Base-by-base conservation (phyloP, 2,113 vertebrate species). In the Xyrauchen texanus region DNA sequence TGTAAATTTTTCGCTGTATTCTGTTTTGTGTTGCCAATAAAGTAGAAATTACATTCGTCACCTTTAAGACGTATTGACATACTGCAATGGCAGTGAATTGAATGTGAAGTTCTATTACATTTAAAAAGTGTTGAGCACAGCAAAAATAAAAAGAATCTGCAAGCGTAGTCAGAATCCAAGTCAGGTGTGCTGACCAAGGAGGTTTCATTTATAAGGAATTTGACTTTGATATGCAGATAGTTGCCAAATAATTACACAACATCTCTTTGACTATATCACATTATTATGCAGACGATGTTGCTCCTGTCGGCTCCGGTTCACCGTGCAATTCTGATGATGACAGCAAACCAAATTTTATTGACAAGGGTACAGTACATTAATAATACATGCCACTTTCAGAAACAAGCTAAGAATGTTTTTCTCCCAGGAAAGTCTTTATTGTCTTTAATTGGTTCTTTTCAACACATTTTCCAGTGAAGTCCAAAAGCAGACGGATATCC, bases 401-500 rank as follows among this genome's bases (percentile, higher is more conserved):
- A 9, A 10, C 68, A 10, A 16, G 53, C 53, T 12, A 4, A 5
- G 13, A 58, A 13, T 11, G 6, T 2, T 58, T n/a, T 3, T 58
- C 47, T 34, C 21, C 21, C 21, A 34, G 21, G 21, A 34, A 34
- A 34, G 46, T 10, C 46, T 49, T 62, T 7, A 8, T 65, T 45
- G 10, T 80, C 55, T 90, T 87, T 87, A 87, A 90, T 89, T 91
- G 61, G 77, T 86, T 55, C 84, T 85, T 91, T 90, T 80, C 87
- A 89, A 89, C 84, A 85, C 92, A 90, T 95, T 97, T 83, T 97
- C 86, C 94, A 99, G 97, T 98, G 95, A 99, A 95, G 91, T 94
- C 85, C 89, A 96, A 96, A 96, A 95, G 96, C 96, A 97, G 96
- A 91, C 96, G 93, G 86, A 94, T 99, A 95, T 98, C 96, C 96